phyloP scores from a whole-genome alignment of 2,888 invertebrate species.

The Papilio gigon region DNA sequence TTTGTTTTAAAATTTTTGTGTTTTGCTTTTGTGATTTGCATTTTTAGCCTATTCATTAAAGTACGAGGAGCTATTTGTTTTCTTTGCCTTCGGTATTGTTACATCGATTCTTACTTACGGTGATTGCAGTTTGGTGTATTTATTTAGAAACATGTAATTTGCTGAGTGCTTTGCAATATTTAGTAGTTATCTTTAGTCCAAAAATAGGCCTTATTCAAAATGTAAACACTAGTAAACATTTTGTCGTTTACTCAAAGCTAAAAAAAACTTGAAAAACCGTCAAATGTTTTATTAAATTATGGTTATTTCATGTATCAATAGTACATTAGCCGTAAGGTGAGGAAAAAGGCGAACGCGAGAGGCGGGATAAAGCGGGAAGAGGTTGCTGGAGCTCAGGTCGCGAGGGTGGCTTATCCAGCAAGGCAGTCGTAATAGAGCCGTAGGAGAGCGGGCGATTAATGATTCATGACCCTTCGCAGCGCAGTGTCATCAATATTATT shows the following conservation, averaged over 20 bases:
- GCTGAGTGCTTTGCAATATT: background rate
- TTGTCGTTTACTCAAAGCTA: background rate
- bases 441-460: conserved; percentile 81
- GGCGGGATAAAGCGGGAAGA: conserved; percentile 49
- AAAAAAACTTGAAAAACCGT: background rate
- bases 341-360: conserved; percentile 60
- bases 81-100: background rate
- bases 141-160: background rate
- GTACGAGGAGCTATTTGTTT: conserved; percentile 6
- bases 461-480: conserved; percentile 82
- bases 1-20: conserved; percentile 64
- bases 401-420: conserved; percentile 77
- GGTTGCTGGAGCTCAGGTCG: conserved; percentile 59
- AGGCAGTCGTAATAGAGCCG: conserved; percentile 81
- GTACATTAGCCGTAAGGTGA: conserved; percentile 45
- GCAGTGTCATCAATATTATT: conserved; percentile 83
- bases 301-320: conserved; percentile 16
- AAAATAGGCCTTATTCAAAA: background rate
- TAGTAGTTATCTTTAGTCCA: background rate
- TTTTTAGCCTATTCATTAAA: conserved; percentile 10
- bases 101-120: conserved; percentile 5
- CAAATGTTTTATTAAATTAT: background rate
- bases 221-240: background rate
- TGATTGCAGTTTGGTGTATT: background rate
- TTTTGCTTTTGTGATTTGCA: conserved; percentile 46